Evolutionary conservation across 2,888 invertebrate genomes (phyloP).

Genomic region (Sarcophaga caerulescens): DNA sequence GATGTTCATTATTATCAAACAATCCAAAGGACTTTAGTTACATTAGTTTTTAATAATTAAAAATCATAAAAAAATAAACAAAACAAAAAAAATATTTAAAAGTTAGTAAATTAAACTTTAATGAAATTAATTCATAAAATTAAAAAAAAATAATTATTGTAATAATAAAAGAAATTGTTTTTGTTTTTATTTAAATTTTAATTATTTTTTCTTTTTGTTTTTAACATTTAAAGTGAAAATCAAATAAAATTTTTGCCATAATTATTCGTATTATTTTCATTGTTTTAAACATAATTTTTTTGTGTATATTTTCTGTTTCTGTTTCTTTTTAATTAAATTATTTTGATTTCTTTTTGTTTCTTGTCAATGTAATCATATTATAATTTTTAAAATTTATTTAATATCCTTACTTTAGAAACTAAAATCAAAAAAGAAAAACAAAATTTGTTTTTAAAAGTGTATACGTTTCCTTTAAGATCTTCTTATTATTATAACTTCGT

Average conservation of each 20-base stretch:
- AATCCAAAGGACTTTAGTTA: slow-evolving; percentile 80
- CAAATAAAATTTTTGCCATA: slow-evolving; percentile 51
- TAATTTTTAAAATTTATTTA: no score
- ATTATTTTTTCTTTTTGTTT: slow-evolving; percentile 2
- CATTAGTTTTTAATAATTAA: slow-evolving; percentile 56
- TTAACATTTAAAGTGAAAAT: not conserved
- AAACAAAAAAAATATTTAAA: not conserved
- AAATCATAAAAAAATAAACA: not conserved
- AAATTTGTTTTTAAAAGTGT: slow-evolving; percentile 27
- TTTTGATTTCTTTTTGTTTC: not conserved
- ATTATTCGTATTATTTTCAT: slow-evolving; percentile 44
- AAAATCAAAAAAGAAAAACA: no score
- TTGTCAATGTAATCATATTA: not conserved
- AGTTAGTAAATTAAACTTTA: slow-evolving; percentile 22
- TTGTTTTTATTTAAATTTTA: slow-evolving; percentile 50
- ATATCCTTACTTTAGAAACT: no score
- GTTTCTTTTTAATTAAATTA: slow-evolving; percentile 2
- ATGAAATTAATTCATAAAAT: slow-evolving; percentile 8
- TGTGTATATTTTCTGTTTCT: slow-evolving; percentile 4
- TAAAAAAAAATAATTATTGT: slow-evolving; percentile 17
- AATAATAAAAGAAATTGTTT: slow-evolving; percentile 25
- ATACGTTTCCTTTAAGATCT: slow-evolving; percentile 47
- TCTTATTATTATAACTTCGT: not conserved
- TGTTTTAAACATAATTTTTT: slow-evolving; percentile 25
- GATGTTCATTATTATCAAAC: slow-evolving; percentile 69